Evolutionary conservation across 1,140 invertebrate genomes (phyloP).

Genomic region (Sipha flava): DNA sequence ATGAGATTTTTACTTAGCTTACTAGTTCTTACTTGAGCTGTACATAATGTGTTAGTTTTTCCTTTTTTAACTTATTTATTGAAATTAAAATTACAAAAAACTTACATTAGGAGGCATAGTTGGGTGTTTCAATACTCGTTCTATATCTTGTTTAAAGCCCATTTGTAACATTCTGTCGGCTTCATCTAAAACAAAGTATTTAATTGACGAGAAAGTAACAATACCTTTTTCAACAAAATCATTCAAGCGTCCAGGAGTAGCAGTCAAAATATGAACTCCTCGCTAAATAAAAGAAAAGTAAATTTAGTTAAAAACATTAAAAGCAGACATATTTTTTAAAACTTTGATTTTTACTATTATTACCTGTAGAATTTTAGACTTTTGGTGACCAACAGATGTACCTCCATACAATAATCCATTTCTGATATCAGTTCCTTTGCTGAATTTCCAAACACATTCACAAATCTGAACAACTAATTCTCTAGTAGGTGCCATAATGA

Average conservation of each 20-base stretch:
- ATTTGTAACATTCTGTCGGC: conserved; percentile 93
- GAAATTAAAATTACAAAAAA: not conserved
- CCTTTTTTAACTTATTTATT: too few species aligned
- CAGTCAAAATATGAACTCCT: conserved; percentile 85
- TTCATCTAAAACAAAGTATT: conserved; percentile 86
- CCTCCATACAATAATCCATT: conserved; percentile 76
- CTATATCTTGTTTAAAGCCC: conserved; percentile 73
- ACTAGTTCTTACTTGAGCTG: too few species aligned
- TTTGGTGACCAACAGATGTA: conserved; percentile 47
- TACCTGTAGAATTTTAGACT: not conserved
- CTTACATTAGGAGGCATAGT: conserved; percentile 53
- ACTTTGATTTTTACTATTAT: too few species aligned
- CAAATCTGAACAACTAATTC: conserved; percentile 85
- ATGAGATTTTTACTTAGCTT: too few species aligned
- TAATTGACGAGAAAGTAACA: conserved; percentile 61
- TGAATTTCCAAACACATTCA: conserved; percentile 77
- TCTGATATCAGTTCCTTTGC: conserved; percentile 62
- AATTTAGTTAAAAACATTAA: not conserved
- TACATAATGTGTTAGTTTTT: too few species aligned
- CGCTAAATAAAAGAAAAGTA: conserved; percentile 36
- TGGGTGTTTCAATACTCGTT: conserved; percentile 63
- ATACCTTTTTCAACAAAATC: conserved; percentile 72
- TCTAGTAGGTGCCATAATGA: conserved; percentile 63
- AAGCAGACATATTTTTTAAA: not conserved
- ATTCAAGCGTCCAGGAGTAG: conserved; percentile 82